Conservation (phyloP, 2,797 vertebrate genomes). For the Heteromormyrus szaboi region DNA sequence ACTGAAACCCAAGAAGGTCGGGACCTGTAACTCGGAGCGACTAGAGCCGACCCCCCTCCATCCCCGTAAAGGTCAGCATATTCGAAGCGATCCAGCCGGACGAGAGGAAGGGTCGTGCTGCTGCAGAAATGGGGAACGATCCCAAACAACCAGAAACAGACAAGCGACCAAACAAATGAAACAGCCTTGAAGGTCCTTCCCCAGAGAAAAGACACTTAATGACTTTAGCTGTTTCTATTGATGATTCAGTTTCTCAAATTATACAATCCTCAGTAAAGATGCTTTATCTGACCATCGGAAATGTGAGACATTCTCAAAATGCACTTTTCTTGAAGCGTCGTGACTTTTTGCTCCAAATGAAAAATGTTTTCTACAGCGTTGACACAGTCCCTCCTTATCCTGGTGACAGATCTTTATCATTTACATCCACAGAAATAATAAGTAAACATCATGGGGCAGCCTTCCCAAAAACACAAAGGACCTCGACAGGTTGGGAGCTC, state of each 20-base stretch:
- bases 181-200: background rate
- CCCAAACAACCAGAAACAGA: background rate
- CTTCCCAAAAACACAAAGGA: background rate
- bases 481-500: background rate
- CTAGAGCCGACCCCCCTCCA: slow-evolving; percentile 59
- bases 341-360: background rate
- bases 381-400: background rate
- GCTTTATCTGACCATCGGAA: background rate
- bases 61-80: slow-evolving; percentile 69
- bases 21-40: slow-evolving; percentile 69
- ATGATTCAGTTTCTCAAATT: background rate
- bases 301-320: background rate
- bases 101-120: slow-evolving; percentile 37
- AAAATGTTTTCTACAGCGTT: background rate
- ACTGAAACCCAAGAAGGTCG: slow-evolving; percentile 71
- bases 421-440: background rate
- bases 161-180: background rate
- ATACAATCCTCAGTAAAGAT: background rate
- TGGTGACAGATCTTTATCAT: background rate
- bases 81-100: slow-evolving; percentile 56
- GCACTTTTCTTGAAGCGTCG: background rate
- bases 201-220: background rate
- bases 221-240: background rate
- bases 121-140: background rate
- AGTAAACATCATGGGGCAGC: background rate